A percentile compares a stretch with the other conserved stretches of the same genome.
These are phyloP conservation scores for Semaprochilodus insignis DNA, from an alignment of 2,797 vertebrate species.

Conservation along the genomic window DNA sequence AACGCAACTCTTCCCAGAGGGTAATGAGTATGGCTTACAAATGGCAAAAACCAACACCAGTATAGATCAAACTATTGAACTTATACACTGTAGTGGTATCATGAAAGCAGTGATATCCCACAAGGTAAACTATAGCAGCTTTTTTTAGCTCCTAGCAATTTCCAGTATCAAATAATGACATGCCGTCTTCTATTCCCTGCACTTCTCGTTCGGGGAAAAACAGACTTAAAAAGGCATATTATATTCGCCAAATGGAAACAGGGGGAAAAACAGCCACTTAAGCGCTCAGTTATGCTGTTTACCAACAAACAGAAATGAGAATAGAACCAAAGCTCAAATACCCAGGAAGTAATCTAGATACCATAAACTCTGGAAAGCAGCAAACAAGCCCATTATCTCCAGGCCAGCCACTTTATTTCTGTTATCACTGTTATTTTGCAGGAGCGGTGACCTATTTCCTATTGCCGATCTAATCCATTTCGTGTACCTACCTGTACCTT, in stretches of 20 bases:
- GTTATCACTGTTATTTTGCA: not conserved
- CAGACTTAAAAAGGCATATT: not conserved
- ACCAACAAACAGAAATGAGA: constrained; percentile 14
- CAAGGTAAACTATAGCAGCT: no score
- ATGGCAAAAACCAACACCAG: no score
- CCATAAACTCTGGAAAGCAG: not conserved
- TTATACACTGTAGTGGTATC: no score
- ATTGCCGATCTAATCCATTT: constrained; percentile 7
- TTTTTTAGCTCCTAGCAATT: not conserved
- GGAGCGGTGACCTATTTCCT: constrained; percentile 16
- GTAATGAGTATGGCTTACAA: no score
- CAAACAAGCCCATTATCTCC: constrained; percentile 37
- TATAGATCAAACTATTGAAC: no score
- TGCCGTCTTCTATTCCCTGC: not conserved
- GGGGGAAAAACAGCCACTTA: not conserved
- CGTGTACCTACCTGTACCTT: not conserved
- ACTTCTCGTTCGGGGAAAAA: not conserved
- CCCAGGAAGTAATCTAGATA: constrained; percentile 13
- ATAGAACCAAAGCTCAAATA: not conserved
- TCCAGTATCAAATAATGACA: not conserved
- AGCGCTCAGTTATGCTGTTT: not conserved
- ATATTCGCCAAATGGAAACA: not conserved
- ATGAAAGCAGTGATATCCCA: no score
- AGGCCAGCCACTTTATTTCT: not conserved
- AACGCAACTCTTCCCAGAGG: no score